Percentiles rank a stretch among this genome's conserved stretches.
phyloP scores from a whole-genome alignment of 2,797 vertebrate genomes.

The Enteromius radiatus region DNA sequence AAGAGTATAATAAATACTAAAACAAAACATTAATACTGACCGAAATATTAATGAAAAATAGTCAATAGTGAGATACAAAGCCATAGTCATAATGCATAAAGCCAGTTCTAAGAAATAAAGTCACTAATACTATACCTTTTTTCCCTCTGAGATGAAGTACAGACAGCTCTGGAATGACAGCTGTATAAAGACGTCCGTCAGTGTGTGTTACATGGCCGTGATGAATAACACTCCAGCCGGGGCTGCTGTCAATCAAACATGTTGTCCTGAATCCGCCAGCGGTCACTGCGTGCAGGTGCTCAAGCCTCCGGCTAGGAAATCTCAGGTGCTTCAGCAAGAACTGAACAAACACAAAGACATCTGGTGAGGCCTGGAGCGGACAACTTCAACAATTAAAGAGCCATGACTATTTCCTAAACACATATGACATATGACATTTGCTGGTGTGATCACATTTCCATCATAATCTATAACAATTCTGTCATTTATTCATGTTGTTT shows the following conservation, averaged over 20 bases:
- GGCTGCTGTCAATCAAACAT: conserved; percentile 62
- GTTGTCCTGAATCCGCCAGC: conserved; percentile 50
- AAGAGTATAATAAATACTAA: neutral
- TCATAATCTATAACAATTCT: neutral
- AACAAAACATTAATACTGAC: neutral
- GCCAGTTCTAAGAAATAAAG: neutral
- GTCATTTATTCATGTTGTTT: neutral
- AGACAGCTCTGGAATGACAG: conserved; percentile 36
- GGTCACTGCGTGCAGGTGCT: conserved; percentile 59
- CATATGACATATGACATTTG: neutral
- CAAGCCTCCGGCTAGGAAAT: conserved; percentile 61
- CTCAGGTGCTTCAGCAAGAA: conserved; percentile 62
- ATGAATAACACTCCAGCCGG: conserved; percentile 59
- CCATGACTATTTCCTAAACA: conserved; percentile 8
- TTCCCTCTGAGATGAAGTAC: neutral
- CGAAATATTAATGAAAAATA: neutral
- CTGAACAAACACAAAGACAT: conserved; percentile 59
- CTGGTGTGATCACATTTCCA: neutral
- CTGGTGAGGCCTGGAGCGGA: conserved; percentile 59
- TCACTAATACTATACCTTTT: conserved; percentile 3
- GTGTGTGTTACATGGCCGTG: conserved; percentile 37
- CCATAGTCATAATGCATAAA: neutral
- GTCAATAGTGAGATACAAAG: neutral
- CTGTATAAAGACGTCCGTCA: conserved; percentile 46
- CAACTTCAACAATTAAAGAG: conserved; percentile 4